Percentiles rank a stretch among this genome's conserved stretches.
These are phyloP conservation scores for Prosopocoilus inquinatus DNA, from an alignment of 2,888 invertebrate genomes.

Conservation along the genomic window DNA sequence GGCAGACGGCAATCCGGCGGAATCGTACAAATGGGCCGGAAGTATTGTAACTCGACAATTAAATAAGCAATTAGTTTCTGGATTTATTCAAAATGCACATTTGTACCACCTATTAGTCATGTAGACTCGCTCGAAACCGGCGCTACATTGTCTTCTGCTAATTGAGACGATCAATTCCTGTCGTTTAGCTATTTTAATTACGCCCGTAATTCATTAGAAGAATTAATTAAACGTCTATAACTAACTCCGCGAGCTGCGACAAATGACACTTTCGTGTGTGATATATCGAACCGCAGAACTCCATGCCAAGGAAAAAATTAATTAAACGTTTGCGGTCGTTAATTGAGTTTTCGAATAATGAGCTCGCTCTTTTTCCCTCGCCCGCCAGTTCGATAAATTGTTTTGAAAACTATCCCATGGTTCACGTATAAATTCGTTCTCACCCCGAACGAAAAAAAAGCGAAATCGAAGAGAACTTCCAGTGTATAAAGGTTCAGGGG, in stretches of 20 bases:
- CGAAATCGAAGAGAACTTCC: neutral
- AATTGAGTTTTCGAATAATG: neutral
- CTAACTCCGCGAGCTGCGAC: conserved; percentile 13
- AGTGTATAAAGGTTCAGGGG: conserved; percentile 1
- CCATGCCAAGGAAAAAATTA: neutral
- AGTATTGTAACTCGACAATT: conserved; percentile 28
- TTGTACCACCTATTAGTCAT: conserved; percentile 42
- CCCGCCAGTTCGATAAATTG: too few relatives aligned
- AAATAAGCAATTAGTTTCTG: conserved; percentile 43
- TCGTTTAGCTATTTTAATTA: conserved; percentile 45
- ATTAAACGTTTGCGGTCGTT: neutral
- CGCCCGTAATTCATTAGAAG: conserved; percentile 36
- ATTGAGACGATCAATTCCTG: conserved; percentile 48
- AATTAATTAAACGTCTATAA: conserved; percentile 34
- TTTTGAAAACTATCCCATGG: too few relatives aligned
- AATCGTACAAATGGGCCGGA: too few relatives aligned
- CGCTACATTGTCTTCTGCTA: conserved; percentile 42
- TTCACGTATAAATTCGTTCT: too few relatives aligned
- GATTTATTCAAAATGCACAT: conserved; percentile 40
- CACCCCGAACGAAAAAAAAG: neutral
- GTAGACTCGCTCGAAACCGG: conserved; percentile 31
- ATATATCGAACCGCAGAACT: neutral
- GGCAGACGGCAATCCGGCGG: neutral
- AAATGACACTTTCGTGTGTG: conserved; percentile 6
- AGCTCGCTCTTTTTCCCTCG: neutral